A percentile compares a stretch with the other conserved stretches of the same genome.
These are phyloP conservation scores for Rhingia campestris DNA, from an alignment of 2,888 invertebrate species.

Conservation along the genomic window DNA sequence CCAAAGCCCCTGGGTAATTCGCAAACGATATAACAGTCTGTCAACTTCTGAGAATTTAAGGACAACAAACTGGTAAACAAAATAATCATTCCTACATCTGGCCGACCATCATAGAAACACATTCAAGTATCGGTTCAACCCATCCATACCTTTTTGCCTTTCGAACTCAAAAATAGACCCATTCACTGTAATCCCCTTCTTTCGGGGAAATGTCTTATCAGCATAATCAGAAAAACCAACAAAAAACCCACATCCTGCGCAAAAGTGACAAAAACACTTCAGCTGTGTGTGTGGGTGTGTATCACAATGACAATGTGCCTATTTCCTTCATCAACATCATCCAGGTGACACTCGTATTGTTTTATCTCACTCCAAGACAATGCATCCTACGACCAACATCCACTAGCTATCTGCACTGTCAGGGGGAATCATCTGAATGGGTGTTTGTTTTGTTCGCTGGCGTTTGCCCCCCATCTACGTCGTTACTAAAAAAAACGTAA, in stretches of 20 bases:
- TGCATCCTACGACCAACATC: neutral
- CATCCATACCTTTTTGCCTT: neutral
- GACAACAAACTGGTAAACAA: too few species aligned
- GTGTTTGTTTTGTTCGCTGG: neutral
- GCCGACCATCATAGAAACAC: neutral
- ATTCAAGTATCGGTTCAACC: neutral
- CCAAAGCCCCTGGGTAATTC: too few species aligned
- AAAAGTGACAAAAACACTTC: constrained; percentile 51
- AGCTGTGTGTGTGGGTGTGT: neutral
- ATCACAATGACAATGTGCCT: neutral
- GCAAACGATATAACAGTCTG: too few species aligned
- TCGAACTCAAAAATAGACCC: constrained; percentile 11
- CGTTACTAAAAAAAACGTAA: neutral
- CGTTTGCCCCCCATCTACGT: too few species aligned
- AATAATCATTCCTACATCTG: too few species aligned
- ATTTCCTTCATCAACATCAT: neutral
- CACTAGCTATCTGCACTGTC: neutral
- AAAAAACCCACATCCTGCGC: neutral
- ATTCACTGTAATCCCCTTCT: constrained; percentile 4
- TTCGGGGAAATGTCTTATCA: constrained; percentile 4
- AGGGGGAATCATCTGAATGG: neutral
- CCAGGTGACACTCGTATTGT: constrained; percentile 15
- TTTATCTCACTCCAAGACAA: neutral
- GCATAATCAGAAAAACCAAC: neutral
- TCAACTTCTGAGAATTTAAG: too few species aligned